Evolutionary conservation across 1,140 invertebrate genomes (phyloP).

Genomic region (Eumeta japonica): DNA sequence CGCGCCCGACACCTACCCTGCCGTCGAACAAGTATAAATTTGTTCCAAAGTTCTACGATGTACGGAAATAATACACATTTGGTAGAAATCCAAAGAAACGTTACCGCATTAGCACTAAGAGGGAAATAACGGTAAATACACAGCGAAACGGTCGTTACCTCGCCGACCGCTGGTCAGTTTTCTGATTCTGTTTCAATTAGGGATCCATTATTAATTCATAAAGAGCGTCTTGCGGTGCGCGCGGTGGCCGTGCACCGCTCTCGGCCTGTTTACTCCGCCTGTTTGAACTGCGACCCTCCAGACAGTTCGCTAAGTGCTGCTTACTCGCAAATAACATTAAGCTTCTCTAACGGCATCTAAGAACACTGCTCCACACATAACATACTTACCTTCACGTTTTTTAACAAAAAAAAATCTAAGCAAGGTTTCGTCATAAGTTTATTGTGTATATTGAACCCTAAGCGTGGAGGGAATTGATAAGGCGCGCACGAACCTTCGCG

Average conservation of each 20-base stretch:
- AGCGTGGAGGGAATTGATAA: conserved; percentile 57
- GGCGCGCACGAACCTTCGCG: conserved; percentile 54
- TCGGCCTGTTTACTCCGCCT: conserved; percentile 50
- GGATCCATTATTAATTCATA: conserved; percentile 45
- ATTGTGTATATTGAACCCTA: conserved; percentile 46
- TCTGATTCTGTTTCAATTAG: conserved; percentile 47
- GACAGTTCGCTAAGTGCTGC: conserved; percentile 50
- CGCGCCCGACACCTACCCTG: too few species aligned
- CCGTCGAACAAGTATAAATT: too few species aligned
- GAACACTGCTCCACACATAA: too few species aligned
- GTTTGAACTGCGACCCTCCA: conserved; percentile 39
- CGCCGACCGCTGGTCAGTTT: too few species aligned
- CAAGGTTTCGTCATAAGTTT: conserved; percentile 52
- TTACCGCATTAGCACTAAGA: too few species aligned
- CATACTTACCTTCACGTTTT: conserved; percentile 37
- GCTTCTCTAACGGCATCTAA: conserved; percentile 30
- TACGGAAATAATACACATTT: too few species aligned
- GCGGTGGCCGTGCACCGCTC: too few species aligned
- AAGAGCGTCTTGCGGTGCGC: conserved; percentile 34
- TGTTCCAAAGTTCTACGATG: too few species aligned
- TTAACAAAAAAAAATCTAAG: too few species aligned
- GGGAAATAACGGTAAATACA: too few species aligned
- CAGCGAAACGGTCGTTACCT: too few species aligned
- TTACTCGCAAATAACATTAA: conserved; percentile 44
- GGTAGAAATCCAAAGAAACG: too few species aligned